Evolutionary conservation across 2,888 invertebrate genomes (phyloP), one percentile per base, ranked within the genome.

Genomic region (Chloroclysta siterata): DNA sequence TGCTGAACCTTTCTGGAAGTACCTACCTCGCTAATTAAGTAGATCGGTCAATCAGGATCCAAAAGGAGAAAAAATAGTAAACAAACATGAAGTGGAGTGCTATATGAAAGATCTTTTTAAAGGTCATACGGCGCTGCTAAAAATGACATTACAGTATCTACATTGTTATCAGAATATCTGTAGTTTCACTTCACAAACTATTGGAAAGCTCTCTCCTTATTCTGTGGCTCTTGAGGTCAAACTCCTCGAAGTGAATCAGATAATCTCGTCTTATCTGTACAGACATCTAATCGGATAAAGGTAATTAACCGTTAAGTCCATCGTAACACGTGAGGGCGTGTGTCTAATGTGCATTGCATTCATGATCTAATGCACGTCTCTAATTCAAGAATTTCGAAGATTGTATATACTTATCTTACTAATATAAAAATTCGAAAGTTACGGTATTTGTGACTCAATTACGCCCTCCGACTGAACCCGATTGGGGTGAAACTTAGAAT

Each of bases 241-340:
- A 41, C 55, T 42, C 62, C 65, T 59, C 53, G 42, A 47, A 52
- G 53, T 53, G 53, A 57, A 65, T 64, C 56, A 60, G 59, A 58
- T 65, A 61, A 58, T 56, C 36, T 55, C 14, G 10, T 42, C 15
- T 59, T 55, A 62, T 66, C 58, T 50, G 51, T 52, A 52, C 33
- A 46, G 47, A 56, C 29, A 51, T 66, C 62, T 62, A 46, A 66
- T 66, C 59, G 57, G 60, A 64, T 65, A 51, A 36, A 44, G 60
- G 57, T 58, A 65, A 65, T 65, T 65, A 65, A 54, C 65, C 50
- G 65, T 57, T 53, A 57, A 41, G 51, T 42, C 42, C 13, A n/a
- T 50, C 41, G 60, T 33, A 36, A 53, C 65, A 33, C 22, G 33
- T 59, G 15, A 41, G 48, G n/a, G 52, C 11, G 39, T 36, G 44